Base-by-base conservation (phyloP, 2,888 invertebrate species). In the Drosophila nigritarsus region DNA sequence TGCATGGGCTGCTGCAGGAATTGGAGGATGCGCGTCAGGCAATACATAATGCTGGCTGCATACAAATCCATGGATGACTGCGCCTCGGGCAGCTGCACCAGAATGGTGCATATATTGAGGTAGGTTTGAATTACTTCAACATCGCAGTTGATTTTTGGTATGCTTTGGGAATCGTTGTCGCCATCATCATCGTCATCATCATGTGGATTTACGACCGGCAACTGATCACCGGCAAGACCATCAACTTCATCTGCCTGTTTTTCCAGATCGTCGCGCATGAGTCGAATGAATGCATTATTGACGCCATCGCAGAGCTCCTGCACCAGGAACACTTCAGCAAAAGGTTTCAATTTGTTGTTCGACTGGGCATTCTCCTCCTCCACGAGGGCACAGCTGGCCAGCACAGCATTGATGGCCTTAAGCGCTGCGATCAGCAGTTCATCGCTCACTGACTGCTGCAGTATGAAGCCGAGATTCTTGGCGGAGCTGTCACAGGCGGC, bases 391-490 rank as follows among this genome's bases (percentile, higher is more conserved):
- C 92, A 93, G 73, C 92, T 93, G 56, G 94, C 93, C 83, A 94
- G 94, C 11, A 95, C 90, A 34, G 94, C 94, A 83, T 95, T 95
- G 7, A 95, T 91, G 48, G 95, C 94, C 87, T 96, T 95, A 53
- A 96, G 92, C 1, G 95, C 94, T 63, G 94, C 94, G 3, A 94
- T 84, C 13, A 96, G 85, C 2, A 96, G 92, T 24, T 95, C 94
- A 78, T 93, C 94, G 90, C 96, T 96, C 15, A 95, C 95, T 0
- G 97, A 97, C 92, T 96, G 97, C 64, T 94, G 94, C 66, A 98
- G 92, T 75, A 97, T 96, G 89, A 96, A 97, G 75, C 94, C 94
- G 50, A 97, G 91, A 76, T 95, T 94, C 54, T 94, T 93, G 0
- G 95, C 93, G 72, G 95, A 94, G 34, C 94, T 89, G 13, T 93